A percentile compares a stretch with the other conserved stretches of the same genome.
phyloP scores from a whole-genome alignment of 2,888 invertebrate species.

The Euspilapteryx auroguttella region DNA sequence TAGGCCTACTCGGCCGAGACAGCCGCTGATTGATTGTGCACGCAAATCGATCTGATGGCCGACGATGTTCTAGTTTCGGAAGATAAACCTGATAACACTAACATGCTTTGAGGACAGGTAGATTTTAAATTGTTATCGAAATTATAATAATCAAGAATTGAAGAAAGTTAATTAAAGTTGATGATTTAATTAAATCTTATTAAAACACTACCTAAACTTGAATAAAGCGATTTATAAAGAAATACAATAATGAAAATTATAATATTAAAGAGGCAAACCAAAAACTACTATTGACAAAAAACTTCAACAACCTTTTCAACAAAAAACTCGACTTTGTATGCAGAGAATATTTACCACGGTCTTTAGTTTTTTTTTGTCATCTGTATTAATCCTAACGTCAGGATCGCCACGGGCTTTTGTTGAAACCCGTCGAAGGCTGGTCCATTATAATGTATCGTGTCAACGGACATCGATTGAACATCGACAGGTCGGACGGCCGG shows the following conservation, averaged over 20 bases:
- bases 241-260: too few relatives aligned
- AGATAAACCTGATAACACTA: too few relatives aligned
- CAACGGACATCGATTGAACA: conserved; percentile 58
- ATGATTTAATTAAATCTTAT: too few relatives aligned
- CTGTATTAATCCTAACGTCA: conserved; percentile 58
- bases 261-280: too few relatives aligned
- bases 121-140: too few relatives aligned
- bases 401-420: conserved; percentile 55
- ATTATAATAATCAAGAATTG: too few relatives aligned
- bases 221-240: too few relatives aligned
- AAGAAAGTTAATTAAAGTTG: too few relatives aligned
- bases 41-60: conserved; percentile 27
- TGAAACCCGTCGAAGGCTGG: conserved; percentile 48
- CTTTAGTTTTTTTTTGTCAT: conserved; percentile 39
- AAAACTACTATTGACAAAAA: too few relatives aligned
- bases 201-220: too few relatives aligned
- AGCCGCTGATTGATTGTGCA: conserved; percentile 37
- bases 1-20: conserved; percentile 44
- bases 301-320: conserved; percentile 17
- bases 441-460: conserved; percentile 59
- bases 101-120: too few relatives aligned
- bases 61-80: conserved; percentile 21
- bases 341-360: conserved; percentile 27
- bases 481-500: conserved; percentile 36
- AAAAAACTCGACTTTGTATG: conserved; percentile 40